A percentile compares a stretch with the other conserved stretches of the same genome.
phyloP scores from a whole-genome alignment of 2,113 vertebrate species.

The Trinectes maculatus region DNA sequence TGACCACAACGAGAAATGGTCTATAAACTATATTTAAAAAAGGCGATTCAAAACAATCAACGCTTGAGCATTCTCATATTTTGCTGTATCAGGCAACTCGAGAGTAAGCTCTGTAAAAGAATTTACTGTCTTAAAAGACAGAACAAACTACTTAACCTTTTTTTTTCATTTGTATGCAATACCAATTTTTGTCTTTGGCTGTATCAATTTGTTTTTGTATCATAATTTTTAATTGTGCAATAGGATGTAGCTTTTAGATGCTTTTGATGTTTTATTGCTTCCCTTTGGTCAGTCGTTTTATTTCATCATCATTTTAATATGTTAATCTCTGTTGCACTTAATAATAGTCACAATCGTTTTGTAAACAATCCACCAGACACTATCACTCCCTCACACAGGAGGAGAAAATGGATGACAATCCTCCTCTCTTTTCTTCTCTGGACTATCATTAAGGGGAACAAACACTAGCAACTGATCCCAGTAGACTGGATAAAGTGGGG shows the following conservation, averaged over 20 bases:
- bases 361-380: slow-evolving; percentile 53
- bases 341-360: slow-evolving; percentile 71
- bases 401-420: slow-evolving; percentile 75
- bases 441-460: slow-evolving; percentile 40
- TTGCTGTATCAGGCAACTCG: slow-evolving; percentile 41
- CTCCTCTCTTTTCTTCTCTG: slow-evolving; percentile 51
- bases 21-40: slow-evolving; percentile 83
- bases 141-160: slow-evolving; percentile 85
- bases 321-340: slow-evolving; percentile 79
- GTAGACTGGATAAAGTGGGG: slow-evolving; percentile 27
- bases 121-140: slow-evolving; percentile 88
- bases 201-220: slow-evolving; percentile 83
- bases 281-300: slow-evolving; percentile 55
- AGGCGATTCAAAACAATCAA: slow-evolving; percentile 90
- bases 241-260: slow-evolving; percentile 92
- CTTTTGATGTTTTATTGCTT: slow-evolving; percentile 82
- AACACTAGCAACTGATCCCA: slow-evolving; percentile 52
- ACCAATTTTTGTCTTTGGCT: slow-evolving; percentile 78
- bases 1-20: slow-evolving; percentile 86
- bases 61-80: slow-evolving; percentile 69
- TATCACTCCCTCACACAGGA: slow-evolving; percentile 31
- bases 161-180: slow-evolving; percentile 89
- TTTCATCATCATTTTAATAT: slow-evolving; percentile 56
- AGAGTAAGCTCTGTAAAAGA: slow-evolving; percentile 84
- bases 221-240: slow-evolving; percentile 95